These are phyloP conservation scores for Thymelicus sylvestris DNA, from an alignment of 2,888 invertebrate species.

Conservation along the genomic window DNA sequence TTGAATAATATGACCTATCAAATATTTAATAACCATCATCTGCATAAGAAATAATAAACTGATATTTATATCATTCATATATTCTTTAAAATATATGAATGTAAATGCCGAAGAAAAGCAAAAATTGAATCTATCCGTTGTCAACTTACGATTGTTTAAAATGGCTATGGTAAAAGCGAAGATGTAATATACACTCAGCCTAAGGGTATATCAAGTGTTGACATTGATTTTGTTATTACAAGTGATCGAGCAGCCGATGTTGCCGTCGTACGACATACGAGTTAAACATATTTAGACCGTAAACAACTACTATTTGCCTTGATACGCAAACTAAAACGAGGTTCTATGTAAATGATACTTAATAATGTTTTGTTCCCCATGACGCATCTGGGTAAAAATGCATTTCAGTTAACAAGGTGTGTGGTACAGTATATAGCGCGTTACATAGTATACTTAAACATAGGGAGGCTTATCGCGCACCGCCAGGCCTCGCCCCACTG, in stretches of 20 bases:
- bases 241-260: background rate
- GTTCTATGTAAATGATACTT: background rate
- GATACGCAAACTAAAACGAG: background rate
- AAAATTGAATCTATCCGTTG: too few species aligned
- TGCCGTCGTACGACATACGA: background rate
- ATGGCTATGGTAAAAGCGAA: too few species aligned
- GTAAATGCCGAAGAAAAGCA: too few species aligned
- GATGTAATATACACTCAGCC: background rate
- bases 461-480: conserved; percentile 62
- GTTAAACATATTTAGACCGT: background rate
- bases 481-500: conserved; percentile 58
- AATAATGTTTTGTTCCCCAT: background rate
- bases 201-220: background rate
- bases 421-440: conserved; percentile 22
- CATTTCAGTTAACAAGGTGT: conserved; percentile 37
- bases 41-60: too few species aligned
- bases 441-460: conserved; percentile 36
- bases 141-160: too few species aligned
- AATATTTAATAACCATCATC: too few species aligned
- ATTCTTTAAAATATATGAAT: too few species aligned
- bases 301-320: conserved; percentile 1
- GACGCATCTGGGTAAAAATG: conserved; percentile 19
- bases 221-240: conserved; percentile 1
- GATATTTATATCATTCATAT: too few species aligned
- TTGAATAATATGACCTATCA: too few species aligned